phyloP scores from a whole-genome alignment of 2,797 vertebrate genomes.

The Hydrolagus colliei region DNA sequence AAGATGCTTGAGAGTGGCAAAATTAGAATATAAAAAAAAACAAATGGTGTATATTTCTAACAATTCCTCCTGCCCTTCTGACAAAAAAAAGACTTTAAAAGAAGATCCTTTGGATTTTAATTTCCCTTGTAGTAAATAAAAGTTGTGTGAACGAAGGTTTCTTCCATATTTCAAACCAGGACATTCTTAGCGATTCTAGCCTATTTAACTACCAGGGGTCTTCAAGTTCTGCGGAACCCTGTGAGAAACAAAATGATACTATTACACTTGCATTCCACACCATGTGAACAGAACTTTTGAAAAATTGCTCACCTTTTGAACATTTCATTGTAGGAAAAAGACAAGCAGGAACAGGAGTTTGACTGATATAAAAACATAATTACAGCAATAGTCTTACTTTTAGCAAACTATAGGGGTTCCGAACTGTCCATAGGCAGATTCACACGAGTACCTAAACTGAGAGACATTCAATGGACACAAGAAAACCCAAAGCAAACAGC shows the following conservation, averaged over 20 bases:
- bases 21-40: slow-evolving; percentile 57
- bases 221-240: slow-evolving; percentile 88
- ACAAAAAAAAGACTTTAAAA: slow-evolving; percentile 57
- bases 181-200: slow-evolving; percentile 63
- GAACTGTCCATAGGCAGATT: neutral
- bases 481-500: neutral
- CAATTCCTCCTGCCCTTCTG: slow-evolving; percentile 65
- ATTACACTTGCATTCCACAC: slow-evolving; percentile 32
- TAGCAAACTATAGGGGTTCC: neutral
- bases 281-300: neutral
- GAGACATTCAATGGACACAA: neutral
- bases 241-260: slow-evolving; percentile 67
- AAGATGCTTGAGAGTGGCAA: slow-evolving; percentile 63
- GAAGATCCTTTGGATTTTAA: slow-evolving; percentile 66
- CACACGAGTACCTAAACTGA: neutral
- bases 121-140: slow-evolving; percentile 64
- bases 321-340: neutral
- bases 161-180: slow-evolving; percentile 72
- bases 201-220: slow-evolving; percentile 84
- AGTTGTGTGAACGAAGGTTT: slow-evolving; percentile 64
- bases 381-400: neutral
- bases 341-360: neutral
- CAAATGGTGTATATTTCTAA: slow-evolving; percentile 68
- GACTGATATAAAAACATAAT: too few species aligned
- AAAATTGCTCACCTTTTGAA: neutral